Evolutionary conservation across 2,113 vertebrate genomes (phyloP).

Genomic region (Halcyon malimbica): DNA sequence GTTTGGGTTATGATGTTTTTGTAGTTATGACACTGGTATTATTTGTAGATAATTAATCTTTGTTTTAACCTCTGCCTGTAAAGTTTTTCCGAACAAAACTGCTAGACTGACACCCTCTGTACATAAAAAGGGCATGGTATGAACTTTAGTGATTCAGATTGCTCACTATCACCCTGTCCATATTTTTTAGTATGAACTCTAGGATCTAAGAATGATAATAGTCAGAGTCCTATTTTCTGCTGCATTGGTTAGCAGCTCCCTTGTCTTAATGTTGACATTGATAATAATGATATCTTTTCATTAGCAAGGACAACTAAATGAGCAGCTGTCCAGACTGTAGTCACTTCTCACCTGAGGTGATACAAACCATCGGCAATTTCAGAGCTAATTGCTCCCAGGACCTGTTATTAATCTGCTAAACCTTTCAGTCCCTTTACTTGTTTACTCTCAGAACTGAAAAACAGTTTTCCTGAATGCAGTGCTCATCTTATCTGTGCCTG

Average conservation of each 20-base stretch:
- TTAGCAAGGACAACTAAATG: neutral
- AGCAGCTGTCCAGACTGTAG: neutral
- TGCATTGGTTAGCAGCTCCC: neutral
- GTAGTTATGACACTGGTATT: neutral
- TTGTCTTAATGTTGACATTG: neutral
- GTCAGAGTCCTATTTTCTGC: neutral
- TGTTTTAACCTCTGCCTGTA: neutral
- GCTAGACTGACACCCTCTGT: neutral
- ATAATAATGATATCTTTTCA: neutral
- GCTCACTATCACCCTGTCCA: neutral
- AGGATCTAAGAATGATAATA: neutral
- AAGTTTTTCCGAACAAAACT: neutral
- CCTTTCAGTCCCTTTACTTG: neutral
- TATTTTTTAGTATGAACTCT: neutral
- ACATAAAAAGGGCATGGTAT: neutral
- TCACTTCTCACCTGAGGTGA: neutral
- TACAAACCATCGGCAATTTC: neutral
- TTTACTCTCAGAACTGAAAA: neutral
- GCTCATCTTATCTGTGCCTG: neutral
- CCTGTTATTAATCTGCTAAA: neutral
- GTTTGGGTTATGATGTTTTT: neutral
- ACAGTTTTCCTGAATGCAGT: neutral
- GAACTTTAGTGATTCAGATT: neutral
- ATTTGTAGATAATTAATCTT: slow-evolving; percentile 1
- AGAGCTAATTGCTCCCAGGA: neutral